Base-by-base conservation (phyloP, 2,797 vertebrate genomes). In the Siniperca undulata region DNA sequence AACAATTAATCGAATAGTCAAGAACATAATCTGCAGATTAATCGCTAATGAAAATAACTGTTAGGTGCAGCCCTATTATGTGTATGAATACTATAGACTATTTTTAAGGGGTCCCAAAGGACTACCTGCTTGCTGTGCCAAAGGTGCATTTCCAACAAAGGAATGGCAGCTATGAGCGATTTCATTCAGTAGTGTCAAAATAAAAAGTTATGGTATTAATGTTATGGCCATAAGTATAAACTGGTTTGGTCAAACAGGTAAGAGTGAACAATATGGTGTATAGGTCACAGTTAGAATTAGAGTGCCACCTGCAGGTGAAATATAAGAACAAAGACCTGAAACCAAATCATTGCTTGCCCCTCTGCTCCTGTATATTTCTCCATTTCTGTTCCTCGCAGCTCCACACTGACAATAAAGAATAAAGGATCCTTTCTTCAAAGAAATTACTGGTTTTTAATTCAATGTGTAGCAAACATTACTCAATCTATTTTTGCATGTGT, bases 261-360 rank as follows among this genome's bases (percentile, higher is more conserved):
- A 27, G 36, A 67, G 13, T 52, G 42, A 65, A 44, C 7, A 12
- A 2, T 24, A 1, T 36, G 34, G 53, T 67, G 36, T 71, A 58
- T 38, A 60, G 3, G 17, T 46, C 14, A 74, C 36, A 72, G n/a
- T 65, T 53, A 70, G 80, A 64, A 65, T 71, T 75, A 78, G 55
- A 87, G 83, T 34, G 76, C 87, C 91, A 72, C 71, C 92, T 91
- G 82, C 77, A 82, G 93, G 90, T 61, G 52, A 78, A 67, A 81
- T 46, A 53, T 4, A 61, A 77, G 22, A 76, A 30, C 38, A 61
- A 55, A 38, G 17, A 44, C 8, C 48, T 67, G 14, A 44, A 72
- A 65, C 27, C 13, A 60, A 44, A 60, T n/a, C 4, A 27, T 53
- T 20, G 62, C n/a, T 46, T 16, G 6, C 20, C 30, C 8, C 4